These are phyloP conservation scores for Mimachlamys varia DNA, from an alignment of 2,888 invertebrate species.

Conservation along the genomic window DNA sequence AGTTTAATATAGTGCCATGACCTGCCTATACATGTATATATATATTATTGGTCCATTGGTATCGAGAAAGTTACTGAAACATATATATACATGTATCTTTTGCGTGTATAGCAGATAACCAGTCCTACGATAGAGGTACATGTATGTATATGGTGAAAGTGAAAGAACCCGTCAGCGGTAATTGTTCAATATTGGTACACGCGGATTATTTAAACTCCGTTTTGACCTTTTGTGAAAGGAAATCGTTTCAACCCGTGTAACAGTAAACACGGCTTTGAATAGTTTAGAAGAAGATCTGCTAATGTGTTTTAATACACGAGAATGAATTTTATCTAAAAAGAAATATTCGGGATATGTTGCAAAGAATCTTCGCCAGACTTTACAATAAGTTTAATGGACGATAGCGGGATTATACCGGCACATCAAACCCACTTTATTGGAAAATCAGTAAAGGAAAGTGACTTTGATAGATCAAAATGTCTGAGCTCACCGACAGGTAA, in stretches of 20 bases:
- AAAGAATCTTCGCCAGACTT: background rate
- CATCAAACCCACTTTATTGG: background rate
- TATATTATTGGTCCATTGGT: background rate
- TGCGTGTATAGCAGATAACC: no score
- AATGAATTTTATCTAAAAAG: background rate
- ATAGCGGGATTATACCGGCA: background rate
- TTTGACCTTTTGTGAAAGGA: background rate
- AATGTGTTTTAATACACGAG: background rate
- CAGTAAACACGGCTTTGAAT: background rate
- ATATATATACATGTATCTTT: background rate
- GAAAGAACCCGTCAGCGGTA: background rate
- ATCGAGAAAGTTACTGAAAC: background rate
- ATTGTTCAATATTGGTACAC: background rate
- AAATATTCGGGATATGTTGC: background rate
- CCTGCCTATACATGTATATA: background rate
- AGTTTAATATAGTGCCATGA: background rate
- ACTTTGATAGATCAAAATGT: background rate
- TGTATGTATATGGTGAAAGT: background rate
- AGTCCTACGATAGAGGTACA: background rate
- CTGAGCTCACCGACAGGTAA: background rate
- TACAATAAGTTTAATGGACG: constrained; percentile 8
- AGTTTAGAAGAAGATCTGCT: background rate
- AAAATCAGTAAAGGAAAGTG: constrained; percentile 5
- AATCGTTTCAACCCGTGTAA: background rate
- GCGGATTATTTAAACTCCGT: background rate